phyloP scores from a whole-genome alignment of 2,888 invertebrate species.

The Mesoligia furuncula region DNA sequence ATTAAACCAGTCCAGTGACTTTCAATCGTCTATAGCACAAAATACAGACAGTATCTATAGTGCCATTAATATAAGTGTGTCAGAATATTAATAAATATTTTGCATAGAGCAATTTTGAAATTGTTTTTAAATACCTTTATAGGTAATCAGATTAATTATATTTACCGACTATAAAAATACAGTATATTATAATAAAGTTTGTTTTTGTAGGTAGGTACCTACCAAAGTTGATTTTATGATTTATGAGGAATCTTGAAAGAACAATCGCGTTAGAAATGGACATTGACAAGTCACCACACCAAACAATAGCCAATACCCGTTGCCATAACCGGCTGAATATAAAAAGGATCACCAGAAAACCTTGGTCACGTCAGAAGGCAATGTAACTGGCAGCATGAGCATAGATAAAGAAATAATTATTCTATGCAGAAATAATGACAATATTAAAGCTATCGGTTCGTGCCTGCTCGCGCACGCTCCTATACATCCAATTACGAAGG shows the following conservation, averaged over 20 bases:
- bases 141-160: not conserved
- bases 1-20: constrained; percentile 8
- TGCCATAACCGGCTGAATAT: constrained; percentile 32
- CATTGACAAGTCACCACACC: constrained; percentile 9
- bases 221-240: not conserved
- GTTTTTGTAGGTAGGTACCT: not conserved
- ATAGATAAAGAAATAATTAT: constrained; percentile 35
- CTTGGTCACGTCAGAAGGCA: constrained; percentile 34
- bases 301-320: constrained; percentile 53
- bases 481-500: constrained; percentile 66
- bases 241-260: not conserved
- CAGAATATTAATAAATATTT: constrained; percentile 22
- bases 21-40: no score
- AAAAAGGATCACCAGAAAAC: constrained; percentile 38
- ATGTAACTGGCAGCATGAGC: constrained; percentile 26
- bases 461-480: constrained; percentile 57
- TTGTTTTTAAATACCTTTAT: not conserved
- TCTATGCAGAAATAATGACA: constrained; percentile 51
- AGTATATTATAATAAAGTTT: not conserved
- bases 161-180: not conserved
- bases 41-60: no score
- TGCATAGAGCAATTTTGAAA: not conserved
- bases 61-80: not conserved
- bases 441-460: constrained; percentile 51
- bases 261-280: constrained; percentile 12